Percentiles rank a stretch among this genome's conserved stretches.
phyloP scores from a whole-genome alignment of 2,888 invertebrate genomes.

The Furcula furcula region DNA sequence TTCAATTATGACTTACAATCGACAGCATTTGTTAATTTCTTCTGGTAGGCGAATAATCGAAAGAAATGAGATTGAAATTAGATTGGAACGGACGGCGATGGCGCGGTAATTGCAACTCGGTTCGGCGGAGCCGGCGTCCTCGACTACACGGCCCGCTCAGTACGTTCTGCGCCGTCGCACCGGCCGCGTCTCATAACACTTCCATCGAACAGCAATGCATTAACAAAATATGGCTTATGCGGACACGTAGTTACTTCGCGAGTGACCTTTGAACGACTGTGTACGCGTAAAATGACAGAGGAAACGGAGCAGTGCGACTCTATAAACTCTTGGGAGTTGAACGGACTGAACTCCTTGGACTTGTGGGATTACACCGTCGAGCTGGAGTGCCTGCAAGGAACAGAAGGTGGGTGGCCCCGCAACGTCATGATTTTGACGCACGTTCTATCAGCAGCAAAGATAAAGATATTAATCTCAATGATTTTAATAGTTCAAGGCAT shows the following conservation, averaged over 20 bases:
- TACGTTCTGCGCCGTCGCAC: conserved; percentile 30
- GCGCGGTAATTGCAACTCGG: conserved; percentile 55
- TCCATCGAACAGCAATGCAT: conserved; percentile 26
- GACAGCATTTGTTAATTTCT: conserved; percentile 64
- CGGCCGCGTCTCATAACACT: conserved; percentile 28
- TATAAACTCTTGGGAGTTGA: conserved; percentile 77
- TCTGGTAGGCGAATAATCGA: conserved; percentile 58
- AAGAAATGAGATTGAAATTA: conserved; percentile 69
- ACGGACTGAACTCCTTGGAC: conserved; percentile 86
- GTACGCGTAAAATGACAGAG: conserved; percentile 65
- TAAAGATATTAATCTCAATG: too few species aligned
- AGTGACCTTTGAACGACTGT: conserved; percentile 47
- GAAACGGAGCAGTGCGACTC: conserved; percentile 71
- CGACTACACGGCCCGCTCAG: conserved; percentile 30
- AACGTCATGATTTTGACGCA: too few species aligned
- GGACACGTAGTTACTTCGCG: conserved; percentile 41
- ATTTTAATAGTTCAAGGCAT: too few species aligned
- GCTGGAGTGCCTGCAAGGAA: conserved; percentile 89
- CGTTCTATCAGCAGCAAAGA: too few species aligned
- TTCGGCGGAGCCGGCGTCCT: conserved; percentile 44
- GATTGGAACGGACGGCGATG: conserved; percentile 59
- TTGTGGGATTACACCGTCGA: conserved; percentile 94
- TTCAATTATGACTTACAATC: conserved; percentile 38
- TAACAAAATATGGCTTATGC: conserved; percentile 49
- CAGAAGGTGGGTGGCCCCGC: conserved; percentile 84